Evolutionary conservation across 2,113 vertebrate genomes (phyloP).

Genomic region (Rhinogobius similis): DNA sequence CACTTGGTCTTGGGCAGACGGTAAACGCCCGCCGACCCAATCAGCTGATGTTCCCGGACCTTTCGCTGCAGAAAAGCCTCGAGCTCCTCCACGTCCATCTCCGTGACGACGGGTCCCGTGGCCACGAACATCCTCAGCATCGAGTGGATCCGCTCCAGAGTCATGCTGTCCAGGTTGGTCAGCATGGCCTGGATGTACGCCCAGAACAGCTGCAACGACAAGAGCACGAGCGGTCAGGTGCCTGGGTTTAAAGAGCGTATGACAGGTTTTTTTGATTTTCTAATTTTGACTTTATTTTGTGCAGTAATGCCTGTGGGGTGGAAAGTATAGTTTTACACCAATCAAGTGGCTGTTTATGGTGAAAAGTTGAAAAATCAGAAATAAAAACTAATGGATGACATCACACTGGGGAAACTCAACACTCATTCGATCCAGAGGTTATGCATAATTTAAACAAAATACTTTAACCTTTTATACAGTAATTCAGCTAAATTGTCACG

Average conservation of each 20-base stretch:
- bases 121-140: conserved; percentile 98
- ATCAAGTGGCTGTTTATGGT: too few relatives aligned
- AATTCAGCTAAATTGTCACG: too few relatives aligned
- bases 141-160: conserved; percentile 94
- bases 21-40: conserved; percentile 87
- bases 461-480: too few relatives aligned
- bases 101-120: conserved; percentile 89
- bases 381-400: too few relatives aligned
- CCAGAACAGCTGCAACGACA: conserved; percentile 89
- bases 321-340: too few relatives aligned
- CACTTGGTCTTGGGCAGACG: conserved; percentile 88
- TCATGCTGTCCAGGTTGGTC: conserved; percentile 96
- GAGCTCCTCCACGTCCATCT: conserved; percentile 92
- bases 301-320: too few relatives aligned
- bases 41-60: conserved; percentile 91
- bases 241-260: background rate
- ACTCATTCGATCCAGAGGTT: too few relatives aligned
- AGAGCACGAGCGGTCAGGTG: background rate
- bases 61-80: conserved; percentile 95
- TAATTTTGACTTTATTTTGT: too few relatives aligned
- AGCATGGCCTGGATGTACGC: conserved; percentile 98
- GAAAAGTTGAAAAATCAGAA: too few relatives aligned
- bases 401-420: too few relatives aligned
- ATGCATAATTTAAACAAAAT: too few relatives aligned
- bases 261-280: too few relatives aligned